Percentiles rank a stretch among this genome's conserved stretches.
These are phyloP conservation scores for Erebia ligea DNA, from an alignment of 2,888 invertebrate species.

Conservation along the genomic window DNA sequence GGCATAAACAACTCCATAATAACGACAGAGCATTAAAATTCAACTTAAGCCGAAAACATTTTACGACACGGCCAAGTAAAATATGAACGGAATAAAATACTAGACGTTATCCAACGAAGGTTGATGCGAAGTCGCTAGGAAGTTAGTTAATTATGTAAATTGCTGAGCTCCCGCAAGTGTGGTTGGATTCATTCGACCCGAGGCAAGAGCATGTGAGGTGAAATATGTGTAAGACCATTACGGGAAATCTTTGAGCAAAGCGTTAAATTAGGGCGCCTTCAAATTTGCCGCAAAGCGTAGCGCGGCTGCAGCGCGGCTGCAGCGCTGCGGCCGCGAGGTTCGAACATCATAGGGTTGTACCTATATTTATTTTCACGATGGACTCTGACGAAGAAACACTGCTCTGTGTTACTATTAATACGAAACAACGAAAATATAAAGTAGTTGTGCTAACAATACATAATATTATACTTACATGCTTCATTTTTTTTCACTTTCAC, in stretches of 20 bases:
- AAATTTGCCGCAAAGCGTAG: no score
- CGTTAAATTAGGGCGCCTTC: no score
- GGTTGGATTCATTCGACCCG: conserved; percentile 65
- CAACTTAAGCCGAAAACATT: conserved; percentile 40
- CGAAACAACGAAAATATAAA: no score
- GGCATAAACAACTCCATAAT: conserved; percentile 35
- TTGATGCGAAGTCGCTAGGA: conserved; percentile 49
- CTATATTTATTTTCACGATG: no score
- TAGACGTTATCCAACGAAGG: conserved; percentile 41
- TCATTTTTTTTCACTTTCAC: no score
- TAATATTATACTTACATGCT: no score
- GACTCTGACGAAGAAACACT: no score
- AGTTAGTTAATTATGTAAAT: conserved; percentile 79
- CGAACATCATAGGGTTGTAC: no score
- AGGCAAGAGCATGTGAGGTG: conserved; percentile 37
- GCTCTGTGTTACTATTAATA: no score
- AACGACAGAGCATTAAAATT: conserved; percentile 37
- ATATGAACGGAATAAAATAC: conserved; percentile 44
- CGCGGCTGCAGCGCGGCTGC: no score
- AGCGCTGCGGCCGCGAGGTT: no score
- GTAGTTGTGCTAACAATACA: no score
- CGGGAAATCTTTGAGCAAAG: conserved; percentile 13
- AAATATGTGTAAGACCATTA: conserved; percentile 25
- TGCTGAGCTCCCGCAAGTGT: conserved; percentile 69
- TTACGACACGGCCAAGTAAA: conserved; percentile 38